Evolutionary conservation across 2,888 invertebrate species (phyloP), one percentile per base, ranked within the genome.

Genomic region (Gortyna flavago): DNA sequence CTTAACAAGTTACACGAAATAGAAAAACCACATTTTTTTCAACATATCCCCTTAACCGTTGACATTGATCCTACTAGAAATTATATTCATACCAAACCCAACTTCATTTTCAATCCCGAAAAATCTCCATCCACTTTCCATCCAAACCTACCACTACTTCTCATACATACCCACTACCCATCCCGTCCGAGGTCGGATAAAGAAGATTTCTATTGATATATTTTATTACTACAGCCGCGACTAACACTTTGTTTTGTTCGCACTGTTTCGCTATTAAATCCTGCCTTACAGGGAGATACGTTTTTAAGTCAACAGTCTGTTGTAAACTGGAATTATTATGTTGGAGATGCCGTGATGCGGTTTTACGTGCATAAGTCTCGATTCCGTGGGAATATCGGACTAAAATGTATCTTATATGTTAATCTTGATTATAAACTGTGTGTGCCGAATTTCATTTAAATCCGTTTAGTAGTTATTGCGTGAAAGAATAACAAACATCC

Each of bases 201-300:
- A 85, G 81, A 77, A 86, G 75, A 88, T 86, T 69, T 79, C 71
- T 35, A 75, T 54, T 82, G 77, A 85, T 81, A 80, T 79, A 85
- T 83, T 69, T 83, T 69, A 64, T 76, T 38, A 16, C 64, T 76
- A 72, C 35, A 68, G 66, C 38, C 38, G 29, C 72, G 29, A 61
- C 66, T 51, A 51, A 51, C 25, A 54, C 54, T 73, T 38, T 13
- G 48, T 66, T 70, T 69, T 29, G 72, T 85, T 79, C 75, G 11
- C 64, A 75, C 72, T 54, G 65, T 32, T 54, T 41, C 57, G 41
- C 79, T 73, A 70, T 80, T 80, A 74, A 77, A 69, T 79, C 75
- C n/a, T 68, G 11, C 51, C 25, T 32, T 74, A 69, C 54, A 59
- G 29, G 38, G 32, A 72, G 61, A 77, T 80, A 76, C 38, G 66